Percentiles rank a stretch among this genome's conserved stretches.
Evolutionary conservation across 30 jellyfish, hydroid and myxozoan species (phyloP).

Genomic region (Cassiopea xamachana): DNA sequence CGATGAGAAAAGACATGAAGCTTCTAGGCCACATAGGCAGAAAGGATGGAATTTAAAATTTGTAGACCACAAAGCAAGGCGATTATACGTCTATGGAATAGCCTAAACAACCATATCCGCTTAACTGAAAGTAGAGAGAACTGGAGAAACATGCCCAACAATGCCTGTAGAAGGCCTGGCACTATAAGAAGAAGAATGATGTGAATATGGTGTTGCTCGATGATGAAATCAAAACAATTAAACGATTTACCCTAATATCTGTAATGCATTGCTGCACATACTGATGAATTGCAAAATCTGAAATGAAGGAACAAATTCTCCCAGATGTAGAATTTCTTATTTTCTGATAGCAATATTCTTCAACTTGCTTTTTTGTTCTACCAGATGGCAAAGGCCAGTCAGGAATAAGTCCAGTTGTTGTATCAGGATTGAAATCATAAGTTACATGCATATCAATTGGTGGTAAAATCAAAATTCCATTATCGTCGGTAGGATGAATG

Average conservation of each 20-base stretch:
- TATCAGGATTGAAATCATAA: constrained; percentile 26
- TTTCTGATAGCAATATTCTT: background rate
- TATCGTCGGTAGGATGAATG: background rate
- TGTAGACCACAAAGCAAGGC: no score
- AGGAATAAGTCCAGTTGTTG: background rate
- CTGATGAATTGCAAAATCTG: background rate
- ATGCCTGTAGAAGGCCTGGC: no score
- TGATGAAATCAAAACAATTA: no score
- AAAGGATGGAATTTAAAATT: no score
- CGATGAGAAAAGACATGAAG: no score
- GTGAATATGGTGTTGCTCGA: no score
- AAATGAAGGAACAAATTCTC: constrained; percentile 18
- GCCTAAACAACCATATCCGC: no score
- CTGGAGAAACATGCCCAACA: no score
- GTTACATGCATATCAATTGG: constrained; percentile 6
- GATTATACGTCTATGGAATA: no score
- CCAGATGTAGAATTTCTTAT: constrained; percentile 33
- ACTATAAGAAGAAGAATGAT: no score
- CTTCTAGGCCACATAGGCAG: no score
- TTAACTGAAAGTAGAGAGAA: no score
- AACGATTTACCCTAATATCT: constrained; percentile 49
- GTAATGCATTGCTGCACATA: constrained; percentile 25
- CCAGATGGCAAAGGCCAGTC: constrained; percentile 43
- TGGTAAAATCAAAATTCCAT: background rate
- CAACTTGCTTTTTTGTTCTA: constrained; percentile 17